These are phyloP conservation scores for Saccostrea cuccullata DNA, from an alignment of 1,140 invertebrate genomes.

Conservation along the genomic window DNA sequence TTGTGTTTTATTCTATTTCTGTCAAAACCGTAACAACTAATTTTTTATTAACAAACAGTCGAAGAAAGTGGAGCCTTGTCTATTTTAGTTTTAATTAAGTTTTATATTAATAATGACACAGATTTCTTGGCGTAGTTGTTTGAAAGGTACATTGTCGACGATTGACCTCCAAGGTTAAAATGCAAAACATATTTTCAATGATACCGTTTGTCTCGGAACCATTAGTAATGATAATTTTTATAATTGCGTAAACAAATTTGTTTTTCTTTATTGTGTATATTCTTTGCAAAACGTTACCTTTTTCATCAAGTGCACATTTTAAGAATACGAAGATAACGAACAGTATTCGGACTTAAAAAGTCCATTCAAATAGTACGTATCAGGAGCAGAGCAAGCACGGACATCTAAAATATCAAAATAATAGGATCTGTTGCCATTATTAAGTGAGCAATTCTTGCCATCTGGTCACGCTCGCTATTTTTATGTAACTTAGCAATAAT, in stretches of 20 bases:
- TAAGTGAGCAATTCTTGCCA: no score
- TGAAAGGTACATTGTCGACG: not conserved
- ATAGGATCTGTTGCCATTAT: no score
- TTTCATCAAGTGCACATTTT: not conserved
- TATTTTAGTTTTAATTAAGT: not conserved
- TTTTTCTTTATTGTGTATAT: not conserved
- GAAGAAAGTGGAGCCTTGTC: not conserved
- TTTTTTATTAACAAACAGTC: not conserved
- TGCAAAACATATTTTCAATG: not conserved
- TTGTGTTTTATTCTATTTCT: not conserved
- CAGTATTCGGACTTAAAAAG: no score
- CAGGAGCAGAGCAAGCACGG: no score
- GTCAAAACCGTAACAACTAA: not conserved
- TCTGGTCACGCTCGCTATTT: no score
- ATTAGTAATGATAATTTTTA: not conserved
- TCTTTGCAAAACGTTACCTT: not conserved
- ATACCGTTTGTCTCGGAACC: not conserved
- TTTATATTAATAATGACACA: not conserved
- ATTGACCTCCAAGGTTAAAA: not conserved
- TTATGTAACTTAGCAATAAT: no score
- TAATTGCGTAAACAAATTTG: not conserved
- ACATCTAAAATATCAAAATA: no score
- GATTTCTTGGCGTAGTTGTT: not conserved
- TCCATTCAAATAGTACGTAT: no score
- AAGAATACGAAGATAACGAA: no score